Evolutionary conservation across 2,797 vertebrate species (phyloP).

Genomic region (Myotis findleyi): DNA sequence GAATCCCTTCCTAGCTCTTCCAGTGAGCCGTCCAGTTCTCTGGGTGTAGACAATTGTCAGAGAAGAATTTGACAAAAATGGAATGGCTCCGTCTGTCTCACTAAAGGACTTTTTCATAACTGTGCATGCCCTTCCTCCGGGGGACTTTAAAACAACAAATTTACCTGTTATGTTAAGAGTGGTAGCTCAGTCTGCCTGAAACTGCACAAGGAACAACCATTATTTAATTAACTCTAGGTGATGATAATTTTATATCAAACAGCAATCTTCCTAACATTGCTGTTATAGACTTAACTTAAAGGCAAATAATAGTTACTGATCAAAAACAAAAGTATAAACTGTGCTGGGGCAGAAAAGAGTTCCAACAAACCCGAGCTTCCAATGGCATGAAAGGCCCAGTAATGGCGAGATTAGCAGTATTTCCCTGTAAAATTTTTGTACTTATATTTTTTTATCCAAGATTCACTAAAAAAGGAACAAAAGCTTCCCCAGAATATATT

Average conservation of each 20-base stretch:
- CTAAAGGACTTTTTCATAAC: not conserved
- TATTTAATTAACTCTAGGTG: conserved; percentile 28
- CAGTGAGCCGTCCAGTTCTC: not conserved
- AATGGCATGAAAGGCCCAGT: not conserved
- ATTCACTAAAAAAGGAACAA: conserved; percentile 4
- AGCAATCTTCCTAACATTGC: not conserved
- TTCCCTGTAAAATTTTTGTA: not conserved
- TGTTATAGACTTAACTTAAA: not conserved
- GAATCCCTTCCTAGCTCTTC: not conserved
- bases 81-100: not conserved
- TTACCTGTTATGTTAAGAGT: conserved; percentile 4
- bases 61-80: not conserved
- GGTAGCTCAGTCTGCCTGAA: not conserved
- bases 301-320: conserved; percentile 26
- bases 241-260: conserved; percentile 29
- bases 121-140: not conserved
- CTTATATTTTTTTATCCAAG: conserved; percentile 18
- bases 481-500: not conserved
- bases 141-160: conserved; percentile 6
- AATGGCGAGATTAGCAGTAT: conserved; percentile 24
- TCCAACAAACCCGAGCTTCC: conserved; percentile 32
- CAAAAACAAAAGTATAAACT: conserved; percentile 29
- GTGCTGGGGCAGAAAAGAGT: not conserved
- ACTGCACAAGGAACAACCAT: not conserved
- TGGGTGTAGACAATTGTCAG: not conserved